Evolutionary conservation across 2,113 vertebrate species (phyloP).

Genomic region (Pantherophis guttatus): DNA sequence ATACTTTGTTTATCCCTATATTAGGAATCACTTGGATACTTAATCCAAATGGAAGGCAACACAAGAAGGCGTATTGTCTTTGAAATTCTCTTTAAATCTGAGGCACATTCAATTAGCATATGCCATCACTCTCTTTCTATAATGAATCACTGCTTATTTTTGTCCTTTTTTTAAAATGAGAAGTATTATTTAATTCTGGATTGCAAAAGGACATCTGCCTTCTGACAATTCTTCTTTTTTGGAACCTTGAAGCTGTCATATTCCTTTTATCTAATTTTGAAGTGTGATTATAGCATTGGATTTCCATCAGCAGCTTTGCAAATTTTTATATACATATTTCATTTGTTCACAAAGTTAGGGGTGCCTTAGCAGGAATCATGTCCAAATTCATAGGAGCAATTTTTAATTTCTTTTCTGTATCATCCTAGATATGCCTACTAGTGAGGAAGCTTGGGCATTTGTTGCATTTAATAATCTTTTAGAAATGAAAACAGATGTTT

Average conservation of each 20-base stretch:
- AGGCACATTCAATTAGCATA: background rate
- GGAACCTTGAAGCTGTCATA: background rate
- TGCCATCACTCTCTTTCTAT: background rate
- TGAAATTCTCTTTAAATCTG: background rate
- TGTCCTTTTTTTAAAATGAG: background rate
- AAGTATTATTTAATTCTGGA: background rate
- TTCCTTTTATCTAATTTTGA: background rate
- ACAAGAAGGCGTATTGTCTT: background rate
- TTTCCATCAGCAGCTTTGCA: background rate
- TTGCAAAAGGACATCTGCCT: background rate
- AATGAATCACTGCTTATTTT: background rate
- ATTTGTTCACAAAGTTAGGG: background rate
- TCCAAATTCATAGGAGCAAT: background rate
- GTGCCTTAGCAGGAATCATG: background rate
- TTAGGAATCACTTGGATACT: background rate
- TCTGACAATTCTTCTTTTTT: constrained; percentile 5
- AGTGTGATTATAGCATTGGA: background rate
- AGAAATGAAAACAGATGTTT: background rate
- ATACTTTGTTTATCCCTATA: background rate
- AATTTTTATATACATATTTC: background rate
- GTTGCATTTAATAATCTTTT: background rate
- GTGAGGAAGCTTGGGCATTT: background rate
- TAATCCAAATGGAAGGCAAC: background rate
- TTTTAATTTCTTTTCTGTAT: background rate
- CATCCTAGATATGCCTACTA: background rate